Evolutionary conservation across 2,888 invertebrate genomes (phyloP).

Genomic region (Cantharis nigra): DNA sequence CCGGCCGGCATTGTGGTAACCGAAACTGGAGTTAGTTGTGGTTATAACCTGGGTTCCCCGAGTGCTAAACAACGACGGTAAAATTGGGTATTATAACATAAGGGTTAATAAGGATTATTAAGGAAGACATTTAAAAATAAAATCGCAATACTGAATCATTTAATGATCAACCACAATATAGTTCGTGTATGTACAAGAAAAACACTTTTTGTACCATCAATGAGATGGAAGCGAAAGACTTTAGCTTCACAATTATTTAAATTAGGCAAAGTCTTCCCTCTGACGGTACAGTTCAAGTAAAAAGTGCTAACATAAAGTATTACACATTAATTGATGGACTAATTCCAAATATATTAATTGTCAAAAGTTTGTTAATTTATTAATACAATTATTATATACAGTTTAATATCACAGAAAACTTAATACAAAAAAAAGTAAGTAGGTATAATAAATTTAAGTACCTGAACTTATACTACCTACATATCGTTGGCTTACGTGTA

Average conservation of each 20-base stretch:
- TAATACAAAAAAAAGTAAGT: not conserved
- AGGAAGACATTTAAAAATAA: not conserved
- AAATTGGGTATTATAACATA: no score
- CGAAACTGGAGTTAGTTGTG: no score
- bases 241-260: not conserved
- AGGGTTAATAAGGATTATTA: no score
- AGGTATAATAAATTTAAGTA: not conserved
- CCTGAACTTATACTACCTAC: not conserved
- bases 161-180: not conserved
- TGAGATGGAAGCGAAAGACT: not conserved
- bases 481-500: no score
- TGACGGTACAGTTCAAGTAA: not conserved
- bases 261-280: not conserved
- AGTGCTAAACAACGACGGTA: no score
- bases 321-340: not conserved
- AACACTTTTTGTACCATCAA: slow-evolving; percentile 1
- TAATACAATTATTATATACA: not conserved
- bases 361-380: not conserved
- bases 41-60: no score
- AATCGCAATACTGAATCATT: not conserved
- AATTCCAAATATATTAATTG: not conserved
- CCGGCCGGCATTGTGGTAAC: no score
- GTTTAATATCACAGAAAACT: not conserved
- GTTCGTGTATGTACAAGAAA: not conserved
- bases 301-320: not conserved